Evolutionary conservation across 1,140 invertebrate species (phyloP).

Genomic region (Callitettix versicolor): DNA sequence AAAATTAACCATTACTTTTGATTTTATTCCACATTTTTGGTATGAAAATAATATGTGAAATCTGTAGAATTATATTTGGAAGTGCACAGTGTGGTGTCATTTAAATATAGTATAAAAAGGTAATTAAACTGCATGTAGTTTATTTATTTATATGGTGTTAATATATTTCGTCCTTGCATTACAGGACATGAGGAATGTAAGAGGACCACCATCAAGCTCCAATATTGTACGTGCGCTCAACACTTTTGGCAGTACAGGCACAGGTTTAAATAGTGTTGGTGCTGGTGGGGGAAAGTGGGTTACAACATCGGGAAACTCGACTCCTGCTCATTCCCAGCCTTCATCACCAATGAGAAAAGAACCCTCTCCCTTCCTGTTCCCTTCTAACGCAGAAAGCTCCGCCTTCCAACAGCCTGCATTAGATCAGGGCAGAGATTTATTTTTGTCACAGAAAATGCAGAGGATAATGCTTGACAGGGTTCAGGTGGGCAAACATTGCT

Average conservation of each 20-base stretch:
- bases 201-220: conserved; percentile 40
- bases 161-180: no score
- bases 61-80: no score
- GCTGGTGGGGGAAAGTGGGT: no score
- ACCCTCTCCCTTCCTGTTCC: conserved; percentile 40
- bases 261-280: conserved; percentile 1
- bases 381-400: conserved; percentile 20
- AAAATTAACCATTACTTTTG: no score
- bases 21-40: no score
- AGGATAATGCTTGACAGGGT: conserved; percentile 34
- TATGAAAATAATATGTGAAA: no score
- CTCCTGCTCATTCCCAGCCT: conserved; percentile 43
- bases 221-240: conserved; percentile 50
- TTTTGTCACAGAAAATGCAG: conserved; percentile 34
- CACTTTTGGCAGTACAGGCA: conserved; percentile 33
- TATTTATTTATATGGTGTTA: no score
- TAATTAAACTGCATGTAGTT: no score
- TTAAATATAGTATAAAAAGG: no score
- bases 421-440: conserved; percentile 24
- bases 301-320: conserved; percentile 19
- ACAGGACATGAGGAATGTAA: conserved; percentile 35
- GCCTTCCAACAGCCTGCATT: conserved; percentile 17
- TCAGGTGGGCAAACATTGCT: conserved; percentile 19
- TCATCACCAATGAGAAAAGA: conserved; percentile 57
- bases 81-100: no score